phyloP scores from a whole-genome alignment of 35 echinoderm and acorn worm species.

The Ophioderma brevispina region DNA sequence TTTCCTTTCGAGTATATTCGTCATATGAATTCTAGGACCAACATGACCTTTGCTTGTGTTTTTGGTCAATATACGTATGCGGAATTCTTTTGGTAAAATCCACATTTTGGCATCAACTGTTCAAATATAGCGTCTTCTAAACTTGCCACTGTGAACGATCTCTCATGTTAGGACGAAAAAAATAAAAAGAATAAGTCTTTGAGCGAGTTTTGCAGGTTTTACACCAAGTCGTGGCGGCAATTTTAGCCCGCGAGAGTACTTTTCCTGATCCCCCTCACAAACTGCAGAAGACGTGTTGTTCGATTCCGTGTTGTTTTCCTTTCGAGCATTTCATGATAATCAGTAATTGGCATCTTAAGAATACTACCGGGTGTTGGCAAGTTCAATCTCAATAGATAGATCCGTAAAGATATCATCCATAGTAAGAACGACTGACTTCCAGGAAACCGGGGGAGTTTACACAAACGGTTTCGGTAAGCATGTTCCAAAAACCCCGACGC shows the following conservation, averaged over 20 bases:
- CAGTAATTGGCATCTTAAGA: not conserved
- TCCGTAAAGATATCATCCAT: not conserved
- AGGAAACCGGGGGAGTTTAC: no score
- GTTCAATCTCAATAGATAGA: not conserved
- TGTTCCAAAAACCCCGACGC: no score
- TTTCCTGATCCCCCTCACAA: not conserved
- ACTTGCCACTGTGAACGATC: not conserved
- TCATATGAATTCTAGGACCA: not conserved
- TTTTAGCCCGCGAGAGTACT: not conserved
- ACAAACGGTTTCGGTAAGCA: no score
- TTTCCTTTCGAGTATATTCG: not conserved
- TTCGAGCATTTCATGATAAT: not conserved
- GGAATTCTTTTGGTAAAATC: not conserved
- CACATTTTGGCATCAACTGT: not conserved
- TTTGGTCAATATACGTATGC: not conserved
- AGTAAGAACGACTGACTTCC: not conserved
- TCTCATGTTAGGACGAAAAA: not conserved
- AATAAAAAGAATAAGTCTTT: not conserved
- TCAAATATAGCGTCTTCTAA: constrained; percentile 2
- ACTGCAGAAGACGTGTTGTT: not conserved
- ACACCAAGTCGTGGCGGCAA: not conserved
- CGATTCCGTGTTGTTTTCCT: not conserved
- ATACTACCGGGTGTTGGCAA: not conserved
- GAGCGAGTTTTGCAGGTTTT: not conserved
- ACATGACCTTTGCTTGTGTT: not conserved